A percentile compares a stretch with the other conserved stretches of the same genome.
Evolutionary conservation across 1,140 invertebrate species (phyloP).

Genomic region (Temnothorax longispinosus): DNA sequence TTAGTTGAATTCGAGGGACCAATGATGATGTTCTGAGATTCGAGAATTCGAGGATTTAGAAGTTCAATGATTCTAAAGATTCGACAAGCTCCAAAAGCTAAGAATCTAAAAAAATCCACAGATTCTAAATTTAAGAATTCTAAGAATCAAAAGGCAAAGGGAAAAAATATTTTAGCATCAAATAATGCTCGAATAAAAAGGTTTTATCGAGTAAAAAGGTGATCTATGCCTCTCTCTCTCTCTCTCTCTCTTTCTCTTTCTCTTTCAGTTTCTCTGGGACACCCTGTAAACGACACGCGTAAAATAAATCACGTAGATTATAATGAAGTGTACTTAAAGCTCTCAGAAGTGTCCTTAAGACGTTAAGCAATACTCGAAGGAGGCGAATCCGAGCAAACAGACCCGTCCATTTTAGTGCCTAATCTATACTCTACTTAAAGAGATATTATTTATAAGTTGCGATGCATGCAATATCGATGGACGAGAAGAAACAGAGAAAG

Average conservation of each 20-base stretch:
- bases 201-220: neutral
- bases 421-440: conserved; percentile 68
- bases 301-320: conserved; percentile 32
- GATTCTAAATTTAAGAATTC: neutral
- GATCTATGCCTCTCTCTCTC: neutral
- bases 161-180: neutral
- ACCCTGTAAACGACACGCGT: conserved; percentile 8
- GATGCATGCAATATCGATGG: conserved; percentile 37
- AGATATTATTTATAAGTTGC: conserved; percentile 72
- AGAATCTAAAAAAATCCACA: neutral
- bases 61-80: neutral
- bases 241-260: neutral
- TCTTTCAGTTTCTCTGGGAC: neutral
- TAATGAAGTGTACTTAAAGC: conserved; percentile 81
- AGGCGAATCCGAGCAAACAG: conserved; percentile 69
- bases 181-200: neutral
- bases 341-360: conserved; percentile 77
- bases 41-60: neutral
- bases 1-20: conserved; percentile 33
- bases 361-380: conserved; percentile 70
- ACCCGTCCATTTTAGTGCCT: conserved; percentile 84
- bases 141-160: neutral
- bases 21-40: conserved; percentile 2
- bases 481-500: neutral
- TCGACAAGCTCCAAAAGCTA: neutral